A percentile compares a stretch with the other conserved stretches of the same genome.
phyloP scores from a whole-genome alignment of 2,113 vertebrate genomes.

The Neolamprologus variostigma region DNA sequence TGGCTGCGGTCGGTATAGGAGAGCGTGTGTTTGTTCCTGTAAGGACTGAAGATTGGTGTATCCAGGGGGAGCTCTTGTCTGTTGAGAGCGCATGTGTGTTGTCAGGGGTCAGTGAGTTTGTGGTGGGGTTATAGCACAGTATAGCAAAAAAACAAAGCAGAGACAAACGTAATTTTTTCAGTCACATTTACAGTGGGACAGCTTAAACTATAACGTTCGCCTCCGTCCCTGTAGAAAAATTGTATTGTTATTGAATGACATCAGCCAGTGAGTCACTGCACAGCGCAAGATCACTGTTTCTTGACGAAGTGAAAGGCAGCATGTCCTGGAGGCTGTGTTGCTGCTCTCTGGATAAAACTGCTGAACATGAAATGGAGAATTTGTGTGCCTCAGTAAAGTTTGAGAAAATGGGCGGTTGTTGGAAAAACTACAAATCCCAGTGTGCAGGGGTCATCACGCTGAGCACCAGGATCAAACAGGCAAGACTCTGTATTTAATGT shows the following conservation, averaged over 20 bases:
- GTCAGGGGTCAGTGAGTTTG: not conserved
- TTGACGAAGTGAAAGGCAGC: not conserved
- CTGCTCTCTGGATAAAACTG: not conserved
- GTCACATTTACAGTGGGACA: not conserved
- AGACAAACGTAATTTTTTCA: not conserved
- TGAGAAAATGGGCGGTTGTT: not conserved
- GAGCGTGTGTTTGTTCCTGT: not conserved
- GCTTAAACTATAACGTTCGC: not conserved
- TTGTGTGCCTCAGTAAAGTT: not conserved
- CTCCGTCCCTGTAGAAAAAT: not conserved
- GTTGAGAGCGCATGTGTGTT: slow-evolving; percentile 13
- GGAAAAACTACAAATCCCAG: not conserved
- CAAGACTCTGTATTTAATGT: not conserved
- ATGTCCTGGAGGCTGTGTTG: not conserved
- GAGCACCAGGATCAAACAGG: not conserved
- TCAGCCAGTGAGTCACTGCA: not conserved
- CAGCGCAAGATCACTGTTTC: not conserved
- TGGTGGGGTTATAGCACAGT: not conserved
- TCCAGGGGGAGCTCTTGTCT: slow-evolving; percentile 57
- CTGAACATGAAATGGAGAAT: not conserved
- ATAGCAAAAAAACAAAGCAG: not conserved
- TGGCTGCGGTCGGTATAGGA: not conserved
- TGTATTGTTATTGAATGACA: not conserved
- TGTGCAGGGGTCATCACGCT: not conserved
- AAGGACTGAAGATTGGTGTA: slow-evolving; percentile 7